Evolutionary conservation across 2,888 invertebrate genomes (phyloP).

Genomic region (Xanthia togata): DNA sequence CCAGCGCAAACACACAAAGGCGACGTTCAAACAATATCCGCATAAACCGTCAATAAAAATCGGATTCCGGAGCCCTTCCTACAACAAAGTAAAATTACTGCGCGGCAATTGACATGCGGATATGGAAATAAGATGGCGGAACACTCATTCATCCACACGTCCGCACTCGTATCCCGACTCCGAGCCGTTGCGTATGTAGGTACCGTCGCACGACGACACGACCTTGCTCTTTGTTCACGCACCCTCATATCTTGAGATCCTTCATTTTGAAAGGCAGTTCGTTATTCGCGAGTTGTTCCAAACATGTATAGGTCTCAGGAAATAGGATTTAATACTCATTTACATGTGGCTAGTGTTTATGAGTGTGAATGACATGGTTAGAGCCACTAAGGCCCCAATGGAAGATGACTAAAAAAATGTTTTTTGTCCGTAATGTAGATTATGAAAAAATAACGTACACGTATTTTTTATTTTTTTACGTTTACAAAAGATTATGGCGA

Average conservation of each 20-base stretch:
- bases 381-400: background rate
- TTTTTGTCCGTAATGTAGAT: too few species aligned
- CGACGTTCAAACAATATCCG: slow-evolving; percentile 33
- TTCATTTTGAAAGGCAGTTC: slow-evolving; percentile 58
- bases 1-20: slow-evolving; percentile 34
- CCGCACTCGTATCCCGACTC: slow-evolving; percentile 44
- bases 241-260: slow-evolving; percentile 53
- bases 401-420: too few species aligned
- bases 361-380: background rate
- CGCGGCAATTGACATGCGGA: slow-evolving; percentile 58
- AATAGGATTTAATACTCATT: slow-evolving; percentile 29
- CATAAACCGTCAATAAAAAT: slow-evolving; percentile 50
- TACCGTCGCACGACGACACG: slow-evolving; percentile 45
- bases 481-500: too few species aligned
- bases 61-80: slow-evolving; percentile 39
- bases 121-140: slow-evolving; percentile 63
- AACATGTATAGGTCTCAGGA: slow-evolving; percentile 27
- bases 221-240: slow-evolving; percentile 58
- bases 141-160: slow-evolving; percentile 57
- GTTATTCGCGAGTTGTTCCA: slow-evolving; percentile 49
- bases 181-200: slow-evolving; percentile 25
- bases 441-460: too few species aligned
- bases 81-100: slow-evolving; percentile 57
- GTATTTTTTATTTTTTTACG: too few species aligned
- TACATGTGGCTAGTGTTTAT: slow-evolving; percentile 13